phyloP scores from a whole-genome alignment of 2,888 invertebrate genomes.

The Ormyrus thymus region DNA sequence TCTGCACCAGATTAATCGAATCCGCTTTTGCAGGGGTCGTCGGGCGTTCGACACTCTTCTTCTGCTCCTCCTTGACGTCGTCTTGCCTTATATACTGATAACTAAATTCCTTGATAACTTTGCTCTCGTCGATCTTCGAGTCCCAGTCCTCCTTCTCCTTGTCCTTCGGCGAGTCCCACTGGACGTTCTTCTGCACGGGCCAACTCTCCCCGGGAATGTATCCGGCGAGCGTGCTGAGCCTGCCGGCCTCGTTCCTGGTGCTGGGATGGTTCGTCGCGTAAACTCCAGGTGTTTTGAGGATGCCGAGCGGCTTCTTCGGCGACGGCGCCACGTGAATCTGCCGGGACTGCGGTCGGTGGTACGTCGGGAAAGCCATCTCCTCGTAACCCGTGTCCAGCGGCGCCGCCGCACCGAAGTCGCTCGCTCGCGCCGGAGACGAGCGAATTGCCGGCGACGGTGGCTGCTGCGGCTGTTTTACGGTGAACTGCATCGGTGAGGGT shows the following conservation, averaged over 20 bases:
- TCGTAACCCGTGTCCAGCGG: slow-evolving; percentile 51
- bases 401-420: slow-evolving; percentile 16
- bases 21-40: too few relatives aligned
- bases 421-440: slow-evolving; percentile 48
- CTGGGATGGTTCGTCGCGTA: slow-evolving; percentile 60
- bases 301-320: slow-evolving; percentile 65
- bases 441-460: slow-evolving; percentile 3
- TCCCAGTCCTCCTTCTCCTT: slow-evolving; percentile 69
- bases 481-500: slow-evolving; percentile 45
- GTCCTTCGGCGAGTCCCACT: slow-evolving; percentile 64
- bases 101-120: slow-evolving; percentile 73
- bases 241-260: slow-evolving; percentile 57
- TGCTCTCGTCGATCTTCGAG: slow-evolving; percentile 69
- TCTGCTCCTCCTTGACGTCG: slow-evolving; percentile 51
- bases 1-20: slow-evolving; percentile 65
- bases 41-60: not conserved
- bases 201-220: slow-evolving; percentile 64
- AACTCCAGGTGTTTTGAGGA: slow-evolving; percentile 65
- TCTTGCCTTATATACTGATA: slow-evolving; percentile 73
- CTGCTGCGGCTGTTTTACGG: slow-evolving; percentile 3
- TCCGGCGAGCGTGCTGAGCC: slow-evolving; percentile 58
- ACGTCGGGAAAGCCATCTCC: slow-evolving; percentile 44
- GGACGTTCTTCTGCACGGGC: slow-evolving; percentile 66
- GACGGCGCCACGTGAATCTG: not conserved
- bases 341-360: slow-evolving; percentile 2